Base-by-base conservation (phyloP, 2,113 vertebrate genomes). In the Ancistrus triradiatus region DNA sequence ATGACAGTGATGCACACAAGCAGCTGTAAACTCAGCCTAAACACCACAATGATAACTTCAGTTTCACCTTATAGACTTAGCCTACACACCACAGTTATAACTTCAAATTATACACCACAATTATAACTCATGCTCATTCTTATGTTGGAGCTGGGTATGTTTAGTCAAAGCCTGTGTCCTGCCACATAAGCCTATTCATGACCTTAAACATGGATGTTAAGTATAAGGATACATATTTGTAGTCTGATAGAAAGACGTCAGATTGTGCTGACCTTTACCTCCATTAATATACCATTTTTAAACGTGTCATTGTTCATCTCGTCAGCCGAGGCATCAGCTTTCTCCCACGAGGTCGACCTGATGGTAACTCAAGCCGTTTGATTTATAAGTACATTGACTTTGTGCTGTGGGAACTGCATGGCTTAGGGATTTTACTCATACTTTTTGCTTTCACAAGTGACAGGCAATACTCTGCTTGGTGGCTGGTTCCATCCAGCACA, bases 321-420 rank as follows among this genome's bases (percentile, higher is more conserved):
- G 14, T 49, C 33, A 58, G n/a, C 33, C 14, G 33, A 33, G 3
- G n/a, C 43, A 2, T 58, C 53, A 66, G 52, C 43, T 61, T 57
- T 61, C 62, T 6, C 59, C 40, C 6, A 21, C 50, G 59, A 64
- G 66, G 38, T 73, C 70, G 43, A 59, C 43, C 28, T 60, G 31
- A 42, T 15, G 44, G 71, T 60, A 73, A 73, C 66, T 48, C 11
- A 19, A 73, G 53, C 50, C 48, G 61, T 68, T 68, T 46, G 27
- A 60, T 64, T 73, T 69, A 60, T 73, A 73, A 73, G 68, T 55
- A 68, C 66, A 55, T 58, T 73, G 70, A 73, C 70, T 63, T 69
- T 73, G 71, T 59, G 55, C 61, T 38, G 50, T 27, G 51, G 28
- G 48, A 71, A 59, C 35, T 64, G 65, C 71, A 38, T 38, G 51